Conservation (phyloP, 2,113 vertebrate genomes). For the Marmota monax region DNA sequence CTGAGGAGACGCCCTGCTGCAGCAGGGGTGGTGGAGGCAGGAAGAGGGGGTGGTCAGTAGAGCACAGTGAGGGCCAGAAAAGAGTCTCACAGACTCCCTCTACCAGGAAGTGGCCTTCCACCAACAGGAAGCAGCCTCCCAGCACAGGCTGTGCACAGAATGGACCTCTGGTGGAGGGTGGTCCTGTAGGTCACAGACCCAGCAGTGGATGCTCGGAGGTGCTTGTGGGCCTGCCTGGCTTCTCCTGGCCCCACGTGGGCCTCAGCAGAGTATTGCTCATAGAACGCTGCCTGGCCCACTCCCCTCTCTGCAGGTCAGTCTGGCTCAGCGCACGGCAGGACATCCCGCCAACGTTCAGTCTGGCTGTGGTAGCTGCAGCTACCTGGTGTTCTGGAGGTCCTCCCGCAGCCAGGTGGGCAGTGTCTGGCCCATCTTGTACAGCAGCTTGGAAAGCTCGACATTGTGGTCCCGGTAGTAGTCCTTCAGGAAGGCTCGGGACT, state of each 20-base stretch:
- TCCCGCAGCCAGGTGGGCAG: slow-evolving; percentile 97
- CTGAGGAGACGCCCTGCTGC: slow-evolving; percentile 14
- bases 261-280: slow-evolving; percentile 83
- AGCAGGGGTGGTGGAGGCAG: neutral
- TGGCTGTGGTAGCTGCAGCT: slow-evolving; percentile 83
- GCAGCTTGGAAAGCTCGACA: slow-evolving; percentile 97
- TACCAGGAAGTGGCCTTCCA: neutral
- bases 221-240: slow-evolving; percentile 2
- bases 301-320: slow-evolving; percentile 55
- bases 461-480: slow-evolving; percentile 98
- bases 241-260: slow-evolving; percentile 51
- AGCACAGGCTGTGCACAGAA: slow-evolving; percentile 11
- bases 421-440: slow-evolving; percentile 97
- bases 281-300: slow-evolving; percentile 68
- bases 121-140: slow-evolving; percentile 56
- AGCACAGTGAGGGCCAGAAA: slow-evolving; percentile 69
- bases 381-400: slow-evolving; percentile 97
- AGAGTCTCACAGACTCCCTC: slow-evolving; percentile 58
- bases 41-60: neutral
- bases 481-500: slow-evolving; percentile 95
- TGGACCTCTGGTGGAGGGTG: neutral
- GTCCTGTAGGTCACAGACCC: slow-evolving; percentile 17
- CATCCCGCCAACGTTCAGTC: slow-evolving; percentile 70
- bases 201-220: neutral
- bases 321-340: slow-evolving; percentile 75